Conservation (phyloP, 2,797 vertebrate species). For the Sebastes jordani region DNA sequence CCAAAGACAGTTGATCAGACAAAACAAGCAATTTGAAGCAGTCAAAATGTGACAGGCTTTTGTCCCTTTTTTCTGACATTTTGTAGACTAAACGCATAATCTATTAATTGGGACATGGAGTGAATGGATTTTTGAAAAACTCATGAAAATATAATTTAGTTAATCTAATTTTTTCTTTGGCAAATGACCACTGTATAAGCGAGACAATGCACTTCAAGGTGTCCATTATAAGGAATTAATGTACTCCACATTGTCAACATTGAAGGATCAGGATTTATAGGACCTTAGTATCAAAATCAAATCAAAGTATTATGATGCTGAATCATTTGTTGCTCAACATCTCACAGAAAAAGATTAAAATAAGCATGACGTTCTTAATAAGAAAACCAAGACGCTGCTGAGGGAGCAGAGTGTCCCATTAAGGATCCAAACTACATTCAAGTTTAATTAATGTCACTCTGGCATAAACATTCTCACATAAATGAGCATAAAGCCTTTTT, state of each 20-base stretch:
- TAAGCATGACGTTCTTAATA: not conserved
- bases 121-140: too few species aligned
- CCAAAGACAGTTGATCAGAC: too few species aligned
- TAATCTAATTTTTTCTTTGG: too few species aligned
- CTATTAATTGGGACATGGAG: not conserved
- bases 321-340: not conserved
- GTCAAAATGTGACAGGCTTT: too few species aligned
- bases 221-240: too few species aligned
- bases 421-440: not conserved
- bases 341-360: not conserved
- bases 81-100: not conserved
- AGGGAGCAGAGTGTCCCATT: not conserved
- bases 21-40: too few species aligned
- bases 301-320: not conserved
- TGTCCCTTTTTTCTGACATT: too few species aligned
- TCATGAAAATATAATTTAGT: too few species aligned
- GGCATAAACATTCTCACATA: not conserved
- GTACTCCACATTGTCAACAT: too few species aligned
- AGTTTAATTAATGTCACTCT: conserved; percentile 10
- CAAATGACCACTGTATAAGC: too few species aligned
- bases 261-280: not conserved
- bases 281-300: not conserved
- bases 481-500: not conserved
- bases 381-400: not conserved
- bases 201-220: too few species aligned